phyloP scores from a whole-genome alignment of 2,888 invertebrate species.

The Sphaerophoria taeniata region DNA sequence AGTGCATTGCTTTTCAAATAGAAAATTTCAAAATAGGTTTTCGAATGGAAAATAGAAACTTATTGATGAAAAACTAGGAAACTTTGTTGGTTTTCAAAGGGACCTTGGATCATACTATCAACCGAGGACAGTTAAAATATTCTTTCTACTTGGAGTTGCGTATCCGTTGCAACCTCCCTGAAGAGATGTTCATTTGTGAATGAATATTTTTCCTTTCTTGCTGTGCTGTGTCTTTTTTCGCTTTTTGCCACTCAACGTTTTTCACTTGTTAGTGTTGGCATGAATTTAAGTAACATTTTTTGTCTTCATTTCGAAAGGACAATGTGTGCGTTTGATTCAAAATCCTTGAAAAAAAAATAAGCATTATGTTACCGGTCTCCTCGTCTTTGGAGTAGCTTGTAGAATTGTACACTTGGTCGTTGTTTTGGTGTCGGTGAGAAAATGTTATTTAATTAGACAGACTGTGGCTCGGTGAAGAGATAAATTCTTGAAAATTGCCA shows the following conservation, averaged over 20 bases:
- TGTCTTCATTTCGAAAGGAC: not conserved
- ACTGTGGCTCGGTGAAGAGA: slow-evolving; percentile 46
- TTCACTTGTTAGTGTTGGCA: slow-evolving; percentile 39
- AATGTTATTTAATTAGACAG: slow-evolving; percentile 69
- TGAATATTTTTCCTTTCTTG: too few species aligned
- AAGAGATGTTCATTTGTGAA: slow-evolving; percentile 48
- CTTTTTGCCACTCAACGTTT: slow-evolving; percentile 18
- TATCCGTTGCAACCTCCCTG: slow-evolving; percentile 5
- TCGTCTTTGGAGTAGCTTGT: not conserved
- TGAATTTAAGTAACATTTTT: slow-evolving; percentile 32
- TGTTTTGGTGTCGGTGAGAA: slow-evolving; percentile 37
- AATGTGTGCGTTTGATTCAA: not conserved
- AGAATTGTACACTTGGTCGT: slow-evolving; percentile 1
- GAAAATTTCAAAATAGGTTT: too few species aligned
- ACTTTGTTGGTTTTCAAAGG: not conserved
- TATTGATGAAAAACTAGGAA: too few species aligned
- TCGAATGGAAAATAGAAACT: too few species aligned
- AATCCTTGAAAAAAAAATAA: not conserved
- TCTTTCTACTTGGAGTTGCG: not conserved
- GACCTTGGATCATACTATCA: not conserved
- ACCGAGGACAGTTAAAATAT: slow-evolving; percentile 9
- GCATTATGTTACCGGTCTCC: slow-evolving; percentile 17
- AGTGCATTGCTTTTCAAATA: too few species aligned
- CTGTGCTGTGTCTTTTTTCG: slow-evolving; percentile 29
- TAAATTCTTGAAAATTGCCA: slow-evolving; percentile 65